Conservation (phyloP, 1,140 invertebrate genomes). For the Nylanderia fulva region DNA sequence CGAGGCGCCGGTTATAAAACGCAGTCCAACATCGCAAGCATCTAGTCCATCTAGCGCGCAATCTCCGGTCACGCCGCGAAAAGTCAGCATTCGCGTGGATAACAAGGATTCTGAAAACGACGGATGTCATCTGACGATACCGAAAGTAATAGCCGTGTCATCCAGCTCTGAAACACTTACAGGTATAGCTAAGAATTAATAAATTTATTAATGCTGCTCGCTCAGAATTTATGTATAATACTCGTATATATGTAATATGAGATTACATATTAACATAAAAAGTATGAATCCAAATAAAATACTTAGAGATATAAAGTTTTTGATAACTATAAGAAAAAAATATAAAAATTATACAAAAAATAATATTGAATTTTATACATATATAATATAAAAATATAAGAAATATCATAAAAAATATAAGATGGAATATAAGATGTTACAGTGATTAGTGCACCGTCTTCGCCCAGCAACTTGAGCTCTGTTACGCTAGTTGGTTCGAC, state of each 20-base stretch:
- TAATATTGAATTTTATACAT: slow-evolving; percentile 72
- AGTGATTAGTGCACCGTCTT: slow-evolving; percentile 88
- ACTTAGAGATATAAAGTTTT: not conserved
- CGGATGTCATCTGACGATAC: slow-evolving; percentile 88
- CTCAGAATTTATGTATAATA: not conserved
- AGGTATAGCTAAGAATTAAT: slow-evolving; percentile 83
- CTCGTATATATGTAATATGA: not conserved
- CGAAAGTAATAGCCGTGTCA: slow-evolving; percentile 89
- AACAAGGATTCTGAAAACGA: slow-evolving; percentile 83
- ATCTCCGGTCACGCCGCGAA: slow-evolving; percentile 79
- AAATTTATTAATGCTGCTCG: not conserved
- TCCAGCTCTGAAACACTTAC: slow-evolving; percentile 92
- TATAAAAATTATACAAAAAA: not conserved
- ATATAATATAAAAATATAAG: slow-evolving; percentile 49
- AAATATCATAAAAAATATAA: slow-evolving; percentile 40
- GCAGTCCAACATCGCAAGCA: slow-evolving; percentile 78
- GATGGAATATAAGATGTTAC: slow-evolving; percentile 77
- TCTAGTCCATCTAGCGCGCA: slow-evolving; percentile 70
- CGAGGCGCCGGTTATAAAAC: slow-evolving; percentile 78
- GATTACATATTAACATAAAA: not conserved
- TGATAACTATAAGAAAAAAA: not conserved
- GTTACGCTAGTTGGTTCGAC: slow-evolving; percentile 89
- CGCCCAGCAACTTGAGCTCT: slow-evolving; percentile 90
- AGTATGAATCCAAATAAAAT: not conserved
- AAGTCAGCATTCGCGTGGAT: slow-evolving; percentile 82